Conservation (phyloP, 1,140 invertebrate genomes). For the Drosophila littoralis region DNA sequence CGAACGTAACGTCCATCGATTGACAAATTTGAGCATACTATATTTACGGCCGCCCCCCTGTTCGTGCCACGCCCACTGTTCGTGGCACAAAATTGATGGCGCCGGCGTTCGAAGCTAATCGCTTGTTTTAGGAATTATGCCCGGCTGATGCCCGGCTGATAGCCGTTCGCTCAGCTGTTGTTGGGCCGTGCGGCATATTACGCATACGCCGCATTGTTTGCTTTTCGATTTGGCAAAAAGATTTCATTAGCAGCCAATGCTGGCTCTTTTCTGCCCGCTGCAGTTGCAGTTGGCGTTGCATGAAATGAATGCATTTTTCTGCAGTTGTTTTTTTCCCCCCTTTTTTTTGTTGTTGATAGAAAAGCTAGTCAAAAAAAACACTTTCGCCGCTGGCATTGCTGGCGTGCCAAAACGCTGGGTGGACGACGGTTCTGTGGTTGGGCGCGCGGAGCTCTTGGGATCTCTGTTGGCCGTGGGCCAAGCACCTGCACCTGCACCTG, state of each 20-base stretch:
- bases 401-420: slow-evolving; percentile 39
- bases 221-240: background rate
- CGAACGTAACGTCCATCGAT: slow-evolving; percentile 48
- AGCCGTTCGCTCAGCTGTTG: slow-evolving; percentile 2
- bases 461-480: slow-evolving; percentile 57
- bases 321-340: background rate
- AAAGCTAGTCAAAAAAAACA: slow-evolving; percentile 49
- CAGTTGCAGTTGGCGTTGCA: slow-evolving; percentile 53
- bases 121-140: slow-evolving; percentile 6
- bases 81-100: slow-evolving; percentile 28
- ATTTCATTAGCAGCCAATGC: slow-evolving; percentile 36
- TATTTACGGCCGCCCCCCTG: background rate
- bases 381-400: slow-evolving; percentile 75
- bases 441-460: slow-evolving; percentile 33
- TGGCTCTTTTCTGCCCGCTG: background rate
- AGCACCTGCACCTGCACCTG: slow-evolving; percentile 5
- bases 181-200: slow-evolving; percentile 24
- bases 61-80: background rate
- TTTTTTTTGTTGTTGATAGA: background rate
- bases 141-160: slow-evolving; percentile 1
- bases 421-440: slow-evolving; percentile 13
- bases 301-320: slow-evolving; percentile 64
- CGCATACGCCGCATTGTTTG: slow-evolving; percentile 50
- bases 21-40: slow-evolving; percentile 32
- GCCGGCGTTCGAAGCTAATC: too few species aligned